Conservation (phyloP, 2,113 vertebrate species). For the Tupaia tana region DNA sequence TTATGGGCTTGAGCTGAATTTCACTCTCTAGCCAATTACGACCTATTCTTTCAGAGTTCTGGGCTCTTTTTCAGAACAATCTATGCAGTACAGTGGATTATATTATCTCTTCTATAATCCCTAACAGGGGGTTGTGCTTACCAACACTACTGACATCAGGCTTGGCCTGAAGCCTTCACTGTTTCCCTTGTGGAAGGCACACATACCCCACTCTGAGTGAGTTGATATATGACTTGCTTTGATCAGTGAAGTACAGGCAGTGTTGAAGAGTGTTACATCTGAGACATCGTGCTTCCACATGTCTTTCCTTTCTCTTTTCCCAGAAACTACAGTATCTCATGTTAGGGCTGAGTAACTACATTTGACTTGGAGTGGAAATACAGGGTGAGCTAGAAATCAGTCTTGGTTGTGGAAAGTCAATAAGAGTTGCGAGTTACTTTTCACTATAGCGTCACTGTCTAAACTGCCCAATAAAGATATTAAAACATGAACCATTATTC, state of each 20-base stretch:
- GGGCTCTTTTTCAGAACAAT: neutral
- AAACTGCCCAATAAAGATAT: neutral
- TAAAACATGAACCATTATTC: neutral
- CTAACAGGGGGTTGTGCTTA: neutral
- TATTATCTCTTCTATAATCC: neutral
- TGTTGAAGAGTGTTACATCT: neutral
- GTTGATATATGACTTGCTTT: neutral
- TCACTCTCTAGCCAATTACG: neutral
- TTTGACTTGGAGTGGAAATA: neutral
- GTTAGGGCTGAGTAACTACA: neutral
- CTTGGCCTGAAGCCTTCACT: neutral
- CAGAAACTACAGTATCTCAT: neutral
- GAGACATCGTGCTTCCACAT: neutral
- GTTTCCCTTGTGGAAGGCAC: neutral
- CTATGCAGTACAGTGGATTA: fast-evolving
- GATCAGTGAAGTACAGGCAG: neutral
- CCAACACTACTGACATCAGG: no score
- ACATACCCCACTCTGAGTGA: neutral
- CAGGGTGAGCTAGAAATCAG: neutral
- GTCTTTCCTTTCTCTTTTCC: neutral
- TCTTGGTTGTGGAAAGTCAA: neutral
- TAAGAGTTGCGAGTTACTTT: neutral
- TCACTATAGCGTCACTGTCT: neutral
- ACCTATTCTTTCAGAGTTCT: neutral
- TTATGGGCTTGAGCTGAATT: neutral